Evolutionary conservation across 2,888 invertebrate species (phyloP), one percentile per base, ranked within the genome.

Genomic region (Octodonta nipae): DNA sequence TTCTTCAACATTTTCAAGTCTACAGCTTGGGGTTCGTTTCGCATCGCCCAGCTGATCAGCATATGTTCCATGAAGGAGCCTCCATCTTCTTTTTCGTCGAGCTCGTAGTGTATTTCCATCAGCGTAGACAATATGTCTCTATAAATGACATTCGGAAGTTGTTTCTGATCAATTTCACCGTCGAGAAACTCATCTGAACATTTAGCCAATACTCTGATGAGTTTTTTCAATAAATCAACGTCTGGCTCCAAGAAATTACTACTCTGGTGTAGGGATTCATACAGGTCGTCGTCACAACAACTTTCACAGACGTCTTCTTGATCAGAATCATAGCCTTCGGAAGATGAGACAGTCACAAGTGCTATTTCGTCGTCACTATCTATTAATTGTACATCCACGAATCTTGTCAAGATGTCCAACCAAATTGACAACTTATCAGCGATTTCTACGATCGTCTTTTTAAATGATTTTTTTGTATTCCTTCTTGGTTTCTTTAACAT

Each of bases 361-460:
- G 46, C 37, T 4, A 51, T 41, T 22, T 51, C 52, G 30, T 49
- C 52, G 4, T 50, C 51, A 3, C 51, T 49, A 31, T 52, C 51
- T 4, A 54, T 41, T n/a, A 50, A 52, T 35, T 56, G 54, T 2
- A 49, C 43, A 26, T 56, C 56, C 2, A 55, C 50, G 27, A 50
- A 52, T 33, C 46, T 45, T 6, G 49, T 49, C 14, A 55, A 34
- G 1, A 49, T 46, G 33, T 58, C 57, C 30, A 57, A 44, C 56
- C 58, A 58, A 5, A 55, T 43, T 1, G 56, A 47, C 7, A 55
- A 12, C 41, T 58, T 56, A 36, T 57, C 55, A 12, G 46, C 38
- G 10, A 51, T 34, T 38, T 55, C 53, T 13, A 54, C 43, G 5
- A 44, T 27, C 12, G 41, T 43, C 35, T 37, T 45, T 26, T 46